Conservation (phyloP, 2,888 invertebrate genomes). For the Campopleginae sp. region DNA sequence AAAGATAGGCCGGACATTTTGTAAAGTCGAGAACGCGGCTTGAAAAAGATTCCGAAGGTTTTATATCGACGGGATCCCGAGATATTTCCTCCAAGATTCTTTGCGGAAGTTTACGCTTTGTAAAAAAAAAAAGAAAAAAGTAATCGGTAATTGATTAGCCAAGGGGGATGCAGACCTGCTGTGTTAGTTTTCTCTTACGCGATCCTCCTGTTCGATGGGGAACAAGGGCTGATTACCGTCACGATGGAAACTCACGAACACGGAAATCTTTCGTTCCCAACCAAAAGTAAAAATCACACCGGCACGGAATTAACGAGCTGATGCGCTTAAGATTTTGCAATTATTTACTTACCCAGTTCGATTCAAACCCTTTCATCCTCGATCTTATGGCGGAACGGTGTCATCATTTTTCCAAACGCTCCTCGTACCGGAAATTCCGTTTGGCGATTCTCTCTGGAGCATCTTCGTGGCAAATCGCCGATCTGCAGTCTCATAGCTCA, state of each 20-base stretch:
- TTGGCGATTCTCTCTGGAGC: conserved; percentile 38
- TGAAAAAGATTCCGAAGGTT: not conserved
- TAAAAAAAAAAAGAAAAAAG: not conserved
- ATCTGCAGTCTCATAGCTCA: conserved; percentile 45
- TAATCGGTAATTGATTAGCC: not conserved
- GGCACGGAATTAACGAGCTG: not conserved
- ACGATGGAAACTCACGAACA: not conserved
- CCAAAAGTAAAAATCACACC: not conserved
- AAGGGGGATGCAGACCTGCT: not conserved
- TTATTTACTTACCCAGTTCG: conserved; percentile 60
- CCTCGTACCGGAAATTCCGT: conserved; percentile 45
- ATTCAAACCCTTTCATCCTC: conserved; percentile 63
- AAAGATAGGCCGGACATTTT: conserved; percentile 27
- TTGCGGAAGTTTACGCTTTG: not conserved
- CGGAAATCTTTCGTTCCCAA: not conserved
- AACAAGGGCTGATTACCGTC: not conserved
- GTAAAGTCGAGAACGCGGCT: not conserved
- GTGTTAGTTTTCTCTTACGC: not conserved
- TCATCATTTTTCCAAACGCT: conserved; percentile 46
- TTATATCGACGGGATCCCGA: not conserved
- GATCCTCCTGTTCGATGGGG: not conserved
- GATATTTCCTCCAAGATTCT: not conserved
- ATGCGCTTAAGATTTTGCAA: not conserved
- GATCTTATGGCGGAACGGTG: conserved; percentile 61
- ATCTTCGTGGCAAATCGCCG: conserved; percentile 50